Conservation (phyloP, 2,888 invertebrate genomes). For the Matsumyia berberina region DNA sequence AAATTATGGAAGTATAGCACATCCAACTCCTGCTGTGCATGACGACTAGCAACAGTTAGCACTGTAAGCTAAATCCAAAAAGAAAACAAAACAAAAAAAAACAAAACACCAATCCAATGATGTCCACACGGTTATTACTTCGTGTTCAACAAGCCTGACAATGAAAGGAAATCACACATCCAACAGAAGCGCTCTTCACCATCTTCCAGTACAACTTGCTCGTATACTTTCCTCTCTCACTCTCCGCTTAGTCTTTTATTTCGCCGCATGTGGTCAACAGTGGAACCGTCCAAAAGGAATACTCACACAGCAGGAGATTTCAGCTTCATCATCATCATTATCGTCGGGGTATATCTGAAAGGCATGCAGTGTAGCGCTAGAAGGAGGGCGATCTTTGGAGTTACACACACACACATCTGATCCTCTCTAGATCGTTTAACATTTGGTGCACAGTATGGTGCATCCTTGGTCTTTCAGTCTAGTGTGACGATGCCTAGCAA, state of each 20-base stretch:
- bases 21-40: constrained; percentile 58
- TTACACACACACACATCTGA: constrained; percentile 44
- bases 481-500: constrained; percentile 21
- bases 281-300: constrained; percentile 52
- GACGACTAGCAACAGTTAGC: constrained; percentile 44
- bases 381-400: constrained; percentile 42
- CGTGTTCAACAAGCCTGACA: constrained; percentile 72
- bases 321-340: constrained; percentile 73
- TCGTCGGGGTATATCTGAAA: constrained; percentile 56
- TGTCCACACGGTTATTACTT: constrained; percentile 67
- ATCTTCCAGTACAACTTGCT: constrained; percentile 17
- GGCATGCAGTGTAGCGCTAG: constrained; percentile 38
- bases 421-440: constrained; percentile 57
- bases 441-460: constrained; percentile 73
- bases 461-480: constrained; percentile 37
- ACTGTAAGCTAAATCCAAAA: constrained; percentile 30
- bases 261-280: constrained; percentile 62
- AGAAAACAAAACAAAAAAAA: not conserved
- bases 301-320: constrained; percentile 67
- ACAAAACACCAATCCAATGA: constrained; percentile 53
- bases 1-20: constrained; percentile 50
- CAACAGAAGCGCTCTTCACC: constrained; percentile 72
- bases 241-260: constrained; percentile 8
- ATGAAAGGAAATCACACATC: constrained; percentile 71
- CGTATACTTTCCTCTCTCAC: constrained; percentile 1